Percentiles rank a stretch among this genome's conserved stretches.
phyloP scores from a whole-genome alignment of 2,113 vertebrate species.

The Siphamia tubifer region DNA sequence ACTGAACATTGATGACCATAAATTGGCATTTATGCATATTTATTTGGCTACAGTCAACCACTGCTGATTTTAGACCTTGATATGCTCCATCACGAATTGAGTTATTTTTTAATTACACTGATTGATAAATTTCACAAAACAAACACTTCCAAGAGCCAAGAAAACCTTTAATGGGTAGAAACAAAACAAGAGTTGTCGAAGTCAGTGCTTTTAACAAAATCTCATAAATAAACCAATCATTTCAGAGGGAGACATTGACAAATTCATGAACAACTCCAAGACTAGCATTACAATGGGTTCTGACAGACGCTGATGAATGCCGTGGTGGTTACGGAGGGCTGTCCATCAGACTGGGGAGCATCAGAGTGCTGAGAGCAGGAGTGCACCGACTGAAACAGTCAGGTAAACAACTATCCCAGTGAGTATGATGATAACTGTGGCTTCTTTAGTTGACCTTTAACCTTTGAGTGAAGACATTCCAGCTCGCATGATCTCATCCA shows the following conservation, averaged over 20 bases:
- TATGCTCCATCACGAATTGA: too few species aligned
- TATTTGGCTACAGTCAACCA: too few species aligned
- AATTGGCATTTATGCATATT: too few species aligned
- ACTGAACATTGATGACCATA: too few species aligned
- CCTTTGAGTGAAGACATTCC: slow-evolving; percentile 97
- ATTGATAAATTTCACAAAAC: not conserved
- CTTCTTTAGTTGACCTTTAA: slow-evolving; percentile 70
- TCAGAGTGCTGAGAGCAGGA: slow-evolving; percentile 30
- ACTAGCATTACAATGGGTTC: slow-evolving; percentile 40
- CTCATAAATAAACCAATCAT: slow-evolving; percentile 83
- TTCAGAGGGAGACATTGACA: slow-evolving; percentile 51
- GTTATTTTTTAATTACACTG: too few species aligned
- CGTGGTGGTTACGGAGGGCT: not conserved
- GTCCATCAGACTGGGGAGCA: slow-evolving; percentile 36
- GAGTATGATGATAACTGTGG: slow-evolving; percentile 10
- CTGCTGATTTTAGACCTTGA: too few species aligned
- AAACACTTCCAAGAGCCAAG: slow-evolving; percentile 55
- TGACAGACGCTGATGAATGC: slow-evolving; percentile 36
- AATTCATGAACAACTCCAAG: slow-evolving; percentile 43
- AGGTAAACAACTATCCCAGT: slow-evolving; percentile 38
- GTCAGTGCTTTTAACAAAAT: slow-evolving; percentile 84
- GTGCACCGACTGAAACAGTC: slow-evolving; percentile 16
- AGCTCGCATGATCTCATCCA: slow-evolving; percentile 98
- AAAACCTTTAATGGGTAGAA: slow-evolving; percentile 83
- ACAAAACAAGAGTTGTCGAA: slow-evolving; percentile 67